Conservation (phyloP, 2,888 invertebrate species). For the Agrypnus murinus region DNA sequence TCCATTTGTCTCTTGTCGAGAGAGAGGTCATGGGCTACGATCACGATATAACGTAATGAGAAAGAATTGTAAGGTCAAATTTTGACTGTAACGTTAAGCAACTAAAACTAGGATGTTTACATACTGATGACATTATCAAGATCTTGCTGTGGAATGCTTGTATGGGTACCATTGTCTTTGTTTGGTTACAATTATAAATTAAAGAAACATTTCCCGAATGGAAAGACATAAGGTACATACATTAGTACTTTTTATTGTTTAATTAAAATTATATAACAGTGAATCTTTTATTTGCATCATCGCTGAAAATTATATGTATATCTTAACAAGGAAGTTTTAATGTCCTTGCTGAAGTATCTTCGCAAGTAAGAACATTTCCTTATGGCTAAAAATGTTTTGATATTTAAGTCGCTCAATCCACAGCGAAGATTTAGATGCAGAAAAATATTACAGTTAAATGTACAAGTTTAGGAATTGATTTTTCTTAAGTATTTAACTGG, state of each 20-base stretch:
- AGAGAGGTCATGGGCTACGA: constrained; percentile 33
- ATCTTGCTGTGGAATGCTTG: constrained; percentile 12
- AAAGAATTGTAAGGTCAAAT: constrained; percentile 38
- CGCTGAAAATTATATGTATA: no score
- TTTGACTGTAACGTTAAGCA: constrained; percentile 36
- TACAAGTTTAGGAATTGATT: no score
- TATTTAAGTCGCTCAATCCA: no score
- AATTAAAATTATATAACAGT: no score
- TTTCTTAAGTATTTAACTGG: no score
- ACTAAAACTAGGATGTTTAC: constrained; percentile 35
- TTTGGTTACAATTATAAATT: constrained; percentile 21
- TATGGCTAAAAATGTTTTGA: no score
- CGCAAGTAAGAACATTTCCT: no score
- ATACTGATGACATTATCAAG: constrained; percentile 32
- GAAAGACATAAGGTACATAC: not conserved
- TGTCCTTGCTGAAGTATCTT: no score
- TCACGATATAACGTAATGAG: constrained; percentile 35
- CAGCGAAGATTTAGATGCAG: no score
- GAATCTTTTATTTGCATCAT: no score
- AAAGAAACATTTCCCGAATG: constrained; percentile 5
- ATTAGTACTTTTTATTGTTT: not conserved
- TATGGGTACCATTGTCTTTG: constrained; percentile 28
- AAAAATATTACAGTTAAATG: no score
- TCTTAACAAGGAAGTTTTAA: no score
- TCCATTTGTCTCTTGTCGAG: constrained; percentile 42